Evolutionary conservation across 2,888 invertebrate species (phyloP), one percentile per base, ranked within the genome.

Genomic region (Caenorhabditis panamensis): DNA sequence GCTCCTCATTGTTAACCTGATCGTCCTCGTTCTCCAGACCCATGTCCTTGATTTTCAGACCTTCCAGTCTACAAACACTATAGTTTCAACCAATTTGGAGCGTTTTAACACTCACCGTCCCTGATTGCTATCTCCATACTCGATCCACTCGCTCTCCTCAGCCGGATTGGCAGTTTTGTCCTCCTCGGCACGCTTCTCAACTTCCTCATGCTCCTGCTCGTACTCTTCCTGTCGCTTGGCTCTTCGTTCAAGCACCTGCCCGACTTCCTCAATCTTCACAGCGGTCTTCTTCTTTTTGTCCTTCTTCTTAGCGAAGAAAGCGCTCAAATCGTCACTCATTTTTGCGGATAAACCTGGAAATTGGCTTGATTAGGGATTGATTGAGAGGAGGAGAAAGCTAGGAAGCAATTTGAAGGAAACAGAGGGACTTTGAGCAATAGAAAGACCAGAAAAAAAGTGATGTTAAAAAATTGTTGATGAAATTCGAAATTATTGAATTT

Each of bases 221-320:
- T 68, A 77, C 49, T 86, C 83, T 26, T 84, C 83, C 76, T 87
- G 86, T 62, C 83, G 82, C 41, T 82, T 78, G 22, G 83, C 86
- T 66, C 79, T 79, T 59, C 88, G 82, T 67, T 89, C 88, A 41
- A 89, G 76, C 3, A 84, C 84, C 24, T 86, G 84, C n/a, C 87
- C 88, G 59, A 89, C 86, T 22, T 87, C 89, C 66, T 89, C 87
- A 54, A 89, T 78, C 61, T 87, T 88, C 54, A 89, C 85, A 20
- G 85, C 84, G 5, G 72, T 73, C 82, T 84, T 83, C 84, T 86
- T 85, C 83, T 88, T 89, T 73, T 88, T 88, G 66, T 87, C 88
- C 71, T 88, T 88, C 79, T 89, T 89, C 63, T 88, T 89, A 44
- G 89, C 89, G 47, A 89, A 89, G 80, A 89, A 88, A 24, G 85